These are phyloP conservation scores for Tinea pellionella DNA, from an alignment of 2,888 invertebrate species.

Conservation along the genomic window DNA sequence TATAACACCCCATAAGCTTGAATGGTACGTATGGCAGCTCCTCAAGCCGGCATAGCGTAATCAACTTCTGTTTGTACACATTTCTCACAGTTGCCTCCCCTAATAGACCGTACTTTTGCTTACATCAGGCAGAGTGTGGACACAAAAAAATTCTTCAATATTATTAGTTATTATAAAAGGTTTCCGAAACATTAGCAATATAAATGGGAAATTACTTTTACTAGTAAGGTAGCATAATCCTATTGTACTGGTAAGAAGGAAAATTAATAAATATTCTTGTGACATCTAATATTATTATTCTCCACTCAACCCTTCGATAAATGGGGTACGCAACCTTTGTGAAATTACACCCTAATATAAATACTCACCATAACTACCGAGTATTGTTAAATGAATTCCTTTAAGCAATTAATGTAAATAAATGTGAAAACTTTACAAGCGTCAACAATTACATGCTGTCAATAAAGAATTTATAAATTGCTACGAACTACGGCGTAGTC, in stretches of 20 bases:
- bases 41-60: too few species aligned
- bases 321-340: conserved; percentile 3
- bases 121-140: too few species aligned
- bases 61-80: too few species aligned
- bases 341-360: conserved; percentile 8
- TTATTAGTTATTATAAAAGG: background rate
- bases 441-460: background rate
- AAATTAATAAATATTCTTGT: conserved; percentile 11
- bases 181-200: background rate
- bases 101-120: too few species aligned
- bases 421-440: conserved; percentile 37
- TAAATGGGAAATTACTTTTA: background rate
- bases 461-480: background rate
- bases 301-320: conserved; percentile 10
- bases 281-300: conserved; percentile 12
- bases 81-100: too few species aligned
- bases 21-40: too few species aligned
- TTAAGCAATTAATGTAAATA: conserved; percentile 48
- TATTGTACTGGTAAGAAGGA: conserved; percentile 2
- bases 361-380: conserved; percentile 12
- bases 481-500: conserved; percentile 1
- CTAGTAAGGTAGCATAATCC: conserved; percentile 12
- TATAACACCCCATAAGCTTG: too few species aligned
- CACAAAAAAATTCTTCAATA: background rate
- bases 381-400: conserved; percentile 42